Evolutionary conservation across 2,113 vertebrate genomes (phyloP).

Genomic region (Bettongia penicillata): DNA sequence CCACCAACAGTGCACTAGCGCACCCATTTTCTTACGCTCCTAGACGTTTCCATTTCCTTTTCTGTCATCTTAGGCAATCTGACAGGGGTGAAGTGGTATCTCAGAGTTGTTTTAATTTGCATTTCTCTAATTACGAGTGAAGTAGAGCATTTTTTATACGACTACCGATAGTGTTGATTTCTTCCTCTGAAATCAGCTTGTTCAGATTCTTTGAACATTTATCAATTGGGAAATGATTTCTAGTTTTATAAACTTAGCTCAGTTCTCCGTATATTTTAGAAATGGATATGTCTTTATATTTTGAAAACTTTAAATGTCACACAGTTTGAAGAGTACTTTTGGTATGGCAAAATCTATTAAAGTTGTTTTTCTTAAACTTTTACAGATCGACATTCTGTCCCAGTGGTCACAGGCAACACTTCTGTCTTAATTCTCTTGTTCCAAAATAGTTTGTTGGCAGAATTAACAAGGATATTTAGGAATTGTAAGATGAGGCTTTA

Average conservation of each 20-base stretch:
- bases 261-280: neutral
- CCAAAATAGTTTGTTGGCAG: neutral
- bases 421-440: neutral
- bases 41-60: neutral
- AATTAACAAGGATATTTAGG: neutral
- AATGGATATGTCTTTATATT: neutral
- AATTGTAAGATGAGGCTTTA: neutral
- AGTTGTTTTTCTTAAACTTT: neutral
- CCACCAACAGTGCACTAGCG: neutral
- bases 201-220: neutral
- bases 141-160: neutral
- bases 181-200: neutral
- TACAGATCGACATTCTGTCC: neutral
- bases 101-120: neutral
- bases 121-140: neutral
- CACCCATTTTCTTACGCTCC: neutral
- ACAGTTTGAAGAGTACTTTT: neutral
- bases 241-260: neutral
- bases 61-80: neutral
- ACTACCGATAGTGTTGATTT: neutral
- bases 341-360: neutral
- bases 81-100: neutral
- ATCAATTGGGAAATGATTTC: neutral
- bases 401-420: neutral
- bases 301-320: neutral